Conservation (phyloP, 2,797 vertebrate genomes). For the Siniperca scherzeri region DNA sequence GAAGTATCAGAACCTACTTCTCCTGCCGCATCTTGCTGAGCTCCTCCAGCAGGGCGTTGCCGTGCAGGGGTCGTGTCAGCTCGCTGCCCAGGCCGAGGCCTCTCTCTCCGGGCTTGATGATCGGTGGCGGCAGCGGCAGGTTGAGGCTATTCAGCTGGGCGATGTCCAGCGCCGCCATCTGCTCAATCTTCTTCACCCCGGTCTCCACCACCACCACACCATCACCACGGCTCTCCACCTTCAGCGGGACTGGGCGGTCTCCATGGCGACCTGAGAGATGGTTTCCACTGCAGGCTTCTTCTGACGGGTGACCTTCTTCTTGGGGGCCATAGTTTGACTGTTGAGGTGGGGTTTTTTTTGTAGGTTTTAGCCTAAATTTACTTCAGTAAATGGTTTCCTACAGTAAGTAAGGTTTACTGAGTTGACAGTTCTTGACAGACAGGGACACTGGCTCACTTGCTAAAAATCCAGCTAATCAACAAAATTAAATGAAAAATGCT, state of each 20-base stretch:
- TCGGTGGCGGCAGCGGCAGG: slow-evolving; percentile 82
- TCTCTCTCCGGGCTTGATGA: slow-evolving; percentile 84
- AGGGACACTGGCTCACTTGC: slow-evolving; percentile 26
- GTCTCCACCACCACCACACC: slow-evolving; percentile 83
- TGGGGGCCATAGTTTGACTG: slow-evolving; percentile 84
- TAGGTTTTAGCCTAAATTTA: not conserved
- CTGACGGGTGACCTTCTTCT: slow-evolving; percentile 86
- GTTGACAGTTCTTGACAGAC: slow-evolving; percentile 14
- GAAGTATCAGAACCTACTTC: slow-evolving; percentile 57
- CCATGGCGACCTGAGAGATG: slow-evolving; percentile 47
- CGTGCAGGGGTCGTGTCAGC: slow-evolving; percentile 82
- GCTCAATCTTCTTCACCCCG: slow-evolving; percentile 84
- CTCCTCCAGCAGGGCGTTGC: slow-evolving; percentile 87
- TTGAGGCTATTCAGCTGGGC: slow-evolving; percentile 87
- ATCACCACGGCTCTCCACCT: slow-evolving; percentile 70
- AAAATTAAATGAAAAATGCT: not conserved
- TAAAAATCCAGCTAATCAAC: slow-evolving; percentile 9
- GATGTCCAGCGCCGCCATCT: slow-evolving; percentile 86
- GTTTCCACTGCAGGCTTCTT: slow-evolving; percentile 76
- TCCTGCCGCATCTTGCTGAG: slow-evolving; percentile 90
- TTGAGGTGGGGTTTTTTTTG: not conserved
- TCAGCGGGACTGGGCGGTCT: slow-evolving; percentile 52
- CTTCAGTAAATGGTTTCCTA: not conserved
- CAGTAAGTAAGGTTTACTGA: not conserved
- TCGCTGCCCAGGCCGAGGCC: slow-evolving; percentile 88